These are phyloP conservation scores for Mola mola DNA, from an alignment of 2,113 vertebrate species.

Conservation along the genomic window DNA sequence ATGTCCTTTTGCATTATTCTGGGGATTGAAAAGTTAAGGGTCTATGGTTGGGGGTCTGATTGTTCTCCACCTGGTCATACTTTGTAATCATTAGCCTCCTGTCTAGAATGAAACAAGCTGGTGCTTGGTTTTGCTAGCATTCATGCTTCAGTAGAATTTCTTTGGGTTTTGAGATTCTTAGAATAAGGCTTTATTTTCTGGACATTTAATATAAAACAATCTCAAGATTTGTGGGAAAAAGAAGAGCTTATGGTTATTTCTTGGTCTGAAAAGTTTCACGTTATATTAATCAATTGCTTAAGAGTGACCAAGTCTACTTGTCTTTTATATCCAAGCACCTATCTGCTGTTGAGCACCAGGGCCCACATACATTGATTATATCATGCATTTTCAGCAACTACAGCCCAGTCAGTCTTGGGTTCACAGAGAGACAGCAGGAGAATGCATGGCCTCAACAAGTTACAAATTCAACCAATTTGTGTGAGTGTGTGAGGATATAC, in stretches of 20 bases:
- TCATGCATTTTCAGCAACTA: background rate
- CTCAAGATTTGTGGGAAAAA: conserved; percentile 4
- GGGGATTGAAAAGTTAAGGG: background rate
- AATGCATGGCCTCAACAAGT: conserved; percentile 3
- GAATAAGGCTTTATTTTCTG: background rate
- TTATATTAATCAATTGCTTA: conserved; percentile 3
- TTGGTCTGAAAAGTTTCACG: conserved; percentile 1
- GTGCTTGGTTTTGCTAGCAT: background rate
- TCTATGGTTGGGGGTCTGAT: conserved; percentile 11
- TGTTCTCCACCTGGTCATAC: conserved; percentile 42
- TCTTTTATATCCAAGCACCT: conserved; percentile 4
- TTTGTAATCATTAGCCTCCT: conserved; percentile 48
- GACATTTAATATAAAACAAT: conserved; percentile 31
- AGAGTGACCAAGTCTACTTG: background rate
- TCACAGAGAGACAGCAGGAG: conserved; percentile 19
- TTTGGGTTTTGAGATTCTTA: background rate
- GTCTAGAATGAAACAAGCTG: conserved; percentile 7
- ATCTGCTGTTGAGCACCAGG: background rate
- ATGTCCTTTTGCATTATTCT: conserved; percentile 1
- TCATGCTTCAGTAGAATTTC: background rate
- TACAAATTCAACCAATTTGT: conserved; percentile 1
- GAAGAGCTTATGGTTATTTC: no score
- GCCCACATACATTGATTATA: background rate
- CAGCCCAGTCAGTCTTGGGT: background rate
- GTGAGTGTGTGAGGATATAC: conserved; percentile 3